Evolutionary conservation across 2,888 invertebrate species (phyloP).

Genomic region (Cynaeus angustus): DNA sequence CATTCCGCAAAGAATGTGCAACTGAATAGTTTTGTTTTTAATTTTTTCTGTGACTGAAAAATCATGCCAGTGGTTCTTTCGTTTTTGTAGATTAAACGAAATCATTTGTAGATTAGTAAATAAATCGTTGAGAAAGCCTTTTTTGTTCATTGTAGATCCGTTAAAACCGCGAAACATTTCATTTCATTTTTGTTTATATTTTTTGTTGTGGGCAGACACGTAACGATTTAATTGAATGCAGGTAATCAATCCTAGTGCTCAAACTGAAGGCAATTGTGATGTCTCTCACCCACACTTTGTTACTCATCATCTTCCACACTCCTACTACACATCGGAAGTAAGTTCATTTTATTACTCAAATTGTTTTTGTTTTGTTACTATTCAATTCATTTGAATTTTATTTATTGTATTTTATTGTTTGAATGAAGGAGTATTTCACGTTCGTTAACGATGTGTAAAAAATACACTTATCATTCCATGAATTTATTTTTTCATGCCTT

Average conservation of each 20-base stretch:
- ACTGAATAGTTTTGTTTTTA: slow-evolving; percentile 50
- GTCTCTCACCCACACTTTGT: slow-evolving; percentile 45
- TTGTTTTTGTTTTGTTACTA: background rate
- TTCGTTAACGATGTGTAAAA: background rate
- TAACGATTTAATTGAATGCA: slow-evolving; percentile 51
- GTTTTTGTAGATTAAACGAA: slow-evolving; percentile 40
- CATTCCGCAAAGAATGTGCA: slow-evolving; percentile 62
- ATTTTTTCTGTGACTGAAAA: slow-evolving; percentile 31
- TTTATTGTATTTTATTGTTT: slow-evolving; percentile 25
- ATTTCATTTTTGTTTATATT: background rate
- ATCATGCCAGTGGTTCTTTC: slow-evolving; percentile 22
- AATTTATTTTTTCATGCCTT: slow-evolving; percentile 1
- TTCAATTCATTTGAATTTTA: slow-evolving; percentile 4
- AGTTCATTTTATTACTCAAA: slow-evolving; percentile 1
- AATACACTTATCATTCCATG: slow-evolving; percentile 30
- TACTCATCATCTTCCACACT: slow-evolving; percentile 46
- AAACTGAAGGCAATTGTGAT: slow-evolving; percentile 45
- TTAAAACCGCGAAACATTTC: background rate
- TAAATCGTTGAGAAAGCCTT: slow-evolving; percentile 30
- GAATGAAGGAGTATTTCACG: slow-evolving; percentile 16
- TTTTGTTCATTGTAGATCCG: slow-evolving; percentile 29
- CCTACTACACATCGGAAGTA: slow-evolving; percentile 46
- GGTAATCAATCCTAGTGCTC: slow-evolving; percentile 53
- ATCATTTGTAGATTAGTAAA: slow-evolving; percentile 34
- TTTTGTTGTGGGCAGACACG: slow-evolving; percentile 34